Evolutionary conservation across 2,797 vertebrate genomes (phyloP), one percentile per base, ranked within the genome.

Genomic region (Cyprinodon diabolis): DNA sequence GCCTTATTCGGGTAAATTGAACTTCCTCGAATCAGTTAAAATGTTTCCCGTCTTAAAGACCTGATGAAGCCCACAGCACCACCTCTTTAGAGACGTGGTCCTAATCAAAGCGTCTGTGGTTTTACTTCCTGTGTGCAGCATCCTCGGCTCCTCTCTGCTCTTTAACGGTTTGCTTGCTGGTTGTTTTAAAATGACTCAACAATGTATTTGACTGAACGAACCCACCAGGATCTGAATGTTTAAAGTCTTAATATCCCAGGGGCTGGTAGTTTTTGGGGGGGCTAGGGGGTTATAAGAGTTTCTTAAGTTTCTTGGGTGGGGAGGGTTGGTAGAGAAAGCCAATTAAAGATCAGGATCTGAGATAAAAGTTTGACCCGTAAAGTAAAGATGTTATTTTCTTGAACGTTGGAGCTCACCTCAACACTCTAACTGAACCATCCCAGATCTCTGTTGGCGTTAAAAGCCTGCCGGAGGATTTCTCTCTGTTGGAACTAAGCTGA

Each of bases 151-250:
- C 83, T 84, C 86, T 80, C 56, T 84, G 83, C 88, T 92, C 92
- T 92, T 94, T 76, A 83, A 85, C 78, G 1, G 71, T 84, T 87
- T 86, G 89, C 77, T 84, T 86, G 78, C 84, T 79, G 89, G 76
- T 87, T 83, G 82, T 90, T 91, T 91, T 90, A 79, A 68, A 71
- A 83, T 70, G 89, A 80, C 83, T 87, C 86, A 87, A 87, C 90
- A 84, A 91, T 92, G 89, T 91, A 87, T 92, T 91, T 90, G 93
- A 95, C 93, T 95, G 94, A 94, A 94, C 79, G 84, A 94, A 91
- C 89, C 87, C 84, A 47, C 76, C 21, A 86, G 90, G 90, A 88
- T 90, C 82, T 86, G 87, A 86, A 88, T 79, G 78, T 93, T 75
- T 91, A 76, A 88, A 85, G 87, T 91, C 87, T 90, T 89, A 73